These are phyloP conservation scores for cat (Felis catus) DNA, from an alignment of 2,113 vertebrate genomes.

Conservation along the genomic window F.catus_Fca126_mat1.0 CM031419.1:127974501-127975000, in stretches of 20 bases:
- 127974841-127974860: no score
- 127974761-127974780: no score
- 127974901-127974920: background rate
- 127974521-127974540: background rate
- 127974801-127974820: no score
- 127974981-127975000: background rate
- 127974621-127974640: background rate
- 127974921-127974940: background rate
- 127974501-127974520: background rate
- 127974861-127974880: background rate
- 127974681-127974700: no score
- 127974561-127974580: background rate
- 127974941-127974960: background rate
- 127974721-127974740: no score
- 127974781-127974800: no score
- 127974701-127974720: no score
- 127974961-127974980: background rate
- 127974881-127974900: background rate
- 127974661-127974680: background rate
- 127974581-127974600: background rate
- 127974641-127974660: background rate
- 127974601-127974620: background rate
- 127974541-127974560: background rate
- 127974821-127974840: no score
- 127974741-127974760: no score